Conservation (phyloP, 2,888 invertebrate genomes). For the Camponotus fellah region DNA sequence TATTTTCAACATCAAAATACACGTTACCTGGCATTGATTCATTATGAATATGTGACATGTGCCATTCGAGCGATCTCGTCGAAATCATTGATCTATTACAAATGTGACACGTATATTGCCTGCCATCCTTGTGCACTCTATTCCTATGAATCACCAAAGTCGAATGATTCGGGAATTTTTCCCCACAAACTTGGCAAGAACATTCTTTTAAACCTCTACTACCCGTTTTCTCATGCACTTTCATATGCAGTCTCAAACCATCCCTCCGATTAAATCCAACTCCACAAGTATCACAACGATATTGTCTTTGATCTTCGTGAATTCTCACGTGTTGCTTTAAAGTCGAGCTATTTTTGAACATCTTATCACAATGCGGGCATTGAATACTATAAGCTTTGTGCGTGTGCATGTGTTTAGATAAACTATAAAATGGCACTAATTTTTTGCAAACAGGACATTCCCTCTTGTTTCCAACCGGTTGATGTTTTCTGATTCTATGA, state of each 20-base stretch:
- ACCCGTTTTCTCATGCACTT: constrained; percentile 83
- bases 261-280: constrained; percentile 85
- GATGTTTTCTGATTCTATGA: constrained; percentile 84
- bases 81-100: constrained; percentile 85
- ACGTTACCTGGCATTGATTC: constrained; percentile 76
- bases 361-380: constrained; percentile 84
- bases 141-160: constrained; percentile 84
- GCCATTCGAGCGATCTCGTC: constrained; percentile 83
- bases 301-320: constrained; percentile 84
- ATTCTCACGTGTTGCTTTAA: constrained; percentile 84
- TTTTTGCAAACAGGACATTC: constrained; percentile 84
- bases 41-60: constrained; percentile 84
- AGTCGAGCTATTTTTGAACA: constrained; percentile 85
- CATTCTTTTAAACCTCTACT: constrained; percentile 84
- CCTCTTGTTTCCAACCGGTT: constrained; percentile 82
- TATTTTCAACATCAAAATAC: background rate
- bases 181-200: constrained; percentile 84
- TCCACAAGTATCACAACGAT: constrained; percentile 84
- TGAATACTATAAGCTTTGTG: constrained; percentile 84
- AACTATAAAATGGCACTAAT: constrained; percentile 83
- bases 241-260: constrained; percentile 83
- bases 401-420: constrained; percentile 85
- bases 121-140: constrained; percentile 83
- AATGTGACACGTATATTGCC: constrained; percentile 83
- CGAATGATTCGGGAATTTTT: constrained; percentile 85